Base-by-base conservation (phyloP, 2,888 invertebrate genomes). In the Gari tellinella region DNA sequence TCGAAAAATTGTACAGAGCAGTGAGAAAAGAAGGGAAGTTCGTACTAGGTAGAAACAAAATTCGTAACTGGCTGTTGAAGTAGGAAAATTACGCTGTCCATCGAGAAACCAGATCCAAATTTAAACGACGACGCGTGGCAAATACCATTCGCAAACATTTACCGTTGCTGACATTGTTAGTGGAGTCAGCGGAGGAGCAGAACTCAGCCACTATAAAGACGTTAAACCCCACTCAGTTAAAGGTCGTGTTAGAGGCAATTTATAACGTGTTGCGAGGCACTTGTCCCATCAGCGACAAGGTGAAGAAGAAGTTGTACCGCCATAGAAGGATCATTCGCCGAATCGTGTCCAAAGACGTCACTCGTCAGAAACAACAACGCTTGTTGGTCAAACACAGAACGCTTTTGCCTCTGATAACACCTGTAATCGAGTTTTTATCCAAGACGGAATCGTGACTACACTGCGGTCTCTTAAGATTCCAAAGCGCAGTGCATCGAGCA, bases 1-100 rank as follows among this genome's bases (percentile, higher is more conserved):
- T 64, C 2, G 67, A 77, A 10, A 80, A 82, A 66, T 48, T 80
- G 21, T 80, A 77, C 53, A 52, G 69, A 61, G 61, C 64, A 14
- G 67, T 73, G 46, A 62, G 61, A 51, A 74, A 79, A 60, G 73
- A 76, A 25, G 79, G 68, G 15, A 66, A 72, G 58, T 76, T 64
- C 31, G 72, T 70, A 12, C 17, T 76, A 0, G 48, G 70, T 1
- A 52, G 57, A 52, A 40, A 31, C 2, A 72, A 75, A 45, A 70
- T 81, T 43, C 63, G 58, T n/a, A 66, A 81, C 21, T 76, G 75
- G 81, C 52, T 75, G 37, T 45, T 64, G 40, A 75, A 62, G 60
- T 72, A 73, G 40, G 72, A 76, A 56, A 53, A 63, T 21, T 73
- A 61, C 52, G 69, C 67, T n/a, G 58, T 79, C 21, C 73, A 76